phyloP scores from a whole-genome alignment of 2,797 vertebrate species.

The Tiaroga cobitis region DNA sequence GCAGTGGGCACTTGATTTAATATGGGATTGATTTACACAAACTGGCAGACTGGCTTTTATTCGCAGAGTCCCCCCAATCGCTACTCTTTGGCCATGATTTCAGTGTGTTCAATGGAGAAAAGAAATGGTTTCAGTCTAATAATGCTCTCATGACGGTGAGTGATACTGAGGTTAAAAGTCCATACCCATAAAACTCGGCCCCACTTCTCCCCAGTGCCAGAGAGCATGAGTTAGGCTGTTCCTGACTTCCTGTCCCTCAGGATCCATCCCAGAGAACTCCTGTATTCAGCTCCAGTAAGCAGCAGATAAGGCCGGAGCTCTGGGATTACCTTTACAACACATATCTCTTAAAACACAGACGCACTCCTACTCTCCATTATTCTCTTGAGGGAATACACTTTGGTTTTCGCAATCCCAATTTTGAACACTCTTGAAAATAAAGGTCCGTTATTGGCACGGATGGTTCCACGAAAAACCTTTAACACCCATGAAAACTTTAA shows the following conservation, averaged over 20 bases:
- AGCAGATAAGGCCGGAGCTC: conserved; percentile 48
- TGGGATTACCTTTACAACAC: conserved; percentile 58
- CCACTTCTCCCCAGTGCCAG: conserved; percentile 42
- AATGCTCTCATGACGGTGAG: conserved; percentile 32
- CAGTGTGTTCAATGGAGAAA: conserved; percentile 32
- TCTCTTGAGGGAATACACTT: conserved; percentile 16
- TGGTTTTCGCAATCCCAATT: neutral
- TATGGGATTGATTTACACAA: conserved; percentile 63
- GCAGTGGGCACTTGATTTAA: conserved; percentile 56
- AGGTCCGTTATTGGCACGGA: neutral
- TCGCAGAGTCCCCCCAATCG: neutral
- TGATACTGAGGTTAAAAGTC: conserved; percentile 55
- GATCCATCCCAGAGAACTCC: conserved; percentile 53
- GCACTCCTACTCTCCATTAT: neutral
- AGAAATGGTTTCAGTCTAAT: conserved; percentile 40
- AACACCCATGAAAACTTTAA: neutral
- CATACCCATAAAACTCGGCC: conserved; percentile 40
- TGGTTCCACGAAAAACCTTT: neutral
- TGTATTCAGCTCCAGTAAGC: conserved; percentile 63
- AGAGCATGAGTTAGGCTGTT: conserved; percentile 59
- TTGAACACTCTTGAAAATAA: conserved; percentile 3
- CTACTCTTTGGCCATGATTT: conserved; percentile 17
- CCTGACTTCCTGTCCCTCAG: conserved; percentile 64
- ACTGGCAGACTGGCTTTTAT: conserved; percentile 51
- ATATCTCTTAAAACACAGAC: conserved; percentile 54